Evolutionary conservation across 1,140 invertebrate species (phyloP), one percentile per base, ranked within the genome.

Genomic region (Halyomorpha halys): DNA sequence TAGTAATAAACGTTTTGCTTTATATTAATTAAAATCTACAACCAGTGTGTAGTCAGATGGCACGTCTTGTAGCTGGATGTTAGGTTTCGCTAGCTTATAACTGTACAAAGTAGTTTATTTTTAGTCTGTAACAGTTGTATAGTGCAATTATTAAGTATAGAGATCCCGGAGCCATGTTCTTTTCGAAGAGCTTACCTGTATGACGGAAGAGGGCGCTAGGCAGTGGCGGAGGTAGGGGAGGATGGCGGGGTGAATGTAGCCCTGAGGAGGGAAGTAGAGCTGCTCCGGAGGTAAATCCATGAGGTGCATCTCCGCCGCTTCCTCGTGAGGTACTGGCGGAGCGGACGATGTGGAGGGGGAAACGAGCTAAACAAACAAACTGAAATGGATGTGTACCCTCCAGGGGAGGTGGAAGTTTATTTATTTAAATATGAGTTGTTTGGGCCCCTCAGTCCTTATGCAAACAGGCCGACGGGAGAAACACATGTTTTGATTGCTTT

Each of bases 401-500:
- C 59, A 61, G 59, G 39, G 61, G 59, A 34, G 60, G 47, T 44
- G 59, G 47, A 67, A 65, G 69, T 70, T 70, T 70, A 70, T 70
- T 70, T 70, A 70, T 69, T 70, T 70, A 69, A 70, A 70, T 70
- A 70, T 68, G 69, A 70, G 68, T 68, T 67, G 69, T 69, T 69
- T 69, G 64, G 66, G 34, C 27, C 45, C 65, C 67, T 61, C 61
- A 67, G 63, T 64, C 63, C 67, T 62, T 63, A 56, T 60, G 60
- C 65, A 65, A 64, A 69, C 65, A 68, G 63, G 15, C 23, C 53
- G 19, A 27, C 44, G 39, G 64, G 56, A 62, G 65, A 67, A 70
- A 70, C 69, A 70, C 69, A 70, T 70, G 69, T 70, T 70, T 70
- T 70, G 69, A 70, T 70, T 70, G 69, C 69, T 69, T 68, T 70